Evolutionary conservation across 1,140 invertebrate genomes (phyloP).

Genomic region (Drosophila bipectinata): DNA sequence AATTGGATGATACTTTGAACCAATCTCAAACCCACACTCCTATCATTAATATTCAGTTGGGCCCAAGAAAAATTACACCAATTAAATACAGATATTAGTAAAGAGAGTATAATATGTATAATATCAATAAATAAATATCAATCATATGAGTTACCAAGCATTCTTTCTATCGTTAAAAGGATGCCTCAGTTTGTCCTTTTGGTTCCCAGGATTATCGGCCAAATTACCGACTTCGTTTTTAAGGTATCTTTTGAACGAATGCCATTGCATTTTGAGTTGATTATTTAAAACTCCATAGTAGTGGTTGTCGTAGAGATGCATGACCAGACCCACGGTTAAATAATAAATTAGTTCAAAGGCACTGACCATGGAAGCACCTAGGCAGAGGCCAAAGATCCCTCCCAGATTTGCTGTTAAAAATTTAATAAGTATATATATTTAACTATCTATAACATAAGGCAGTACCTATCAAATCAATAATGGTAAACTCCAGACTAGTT

Average conservation of each 20-base stretch:
- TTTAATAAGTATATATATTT: not conserved
- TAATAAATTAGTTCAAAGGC: conserved; percentile 83
- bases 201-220: conserved; percentile 5
- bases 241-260: conserved; percentile 36
- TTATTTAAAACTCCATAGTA: conserved; percentile 49
- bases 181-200: conserved; percentile 39
- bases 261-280: conserved; percentile 30
- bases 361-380: conserved; percentile 83
- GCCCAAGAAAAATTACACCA: conserved; percentile 53
- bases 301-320: conserved; percentile 68
- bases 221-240: conserved; percentile 49
- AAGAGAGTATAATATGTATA: not conserved
- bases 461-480: conserved; percentile 70
- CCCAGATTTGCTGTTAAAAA: conserved; percentile 71
- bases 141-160: conserved; percentile 41
- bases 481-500: conserved; percentile 69
- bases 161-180: conserved; percentile 48
- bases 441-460: too few species aligned
- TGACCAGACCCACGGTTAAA: conserved; percentile 69
- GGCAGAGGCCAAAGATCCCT: conserved; percentile 82
- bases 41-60: conserved; percentile 40
- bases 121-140: not conserved
- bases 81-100: conserved; percentile 40
- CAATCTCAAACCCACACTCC: not conserved
- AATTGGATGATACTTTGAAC: not conserved